Conservation (phyloP, 2,113 vertebrate genomes). For the Scolopax mira region DNA sequence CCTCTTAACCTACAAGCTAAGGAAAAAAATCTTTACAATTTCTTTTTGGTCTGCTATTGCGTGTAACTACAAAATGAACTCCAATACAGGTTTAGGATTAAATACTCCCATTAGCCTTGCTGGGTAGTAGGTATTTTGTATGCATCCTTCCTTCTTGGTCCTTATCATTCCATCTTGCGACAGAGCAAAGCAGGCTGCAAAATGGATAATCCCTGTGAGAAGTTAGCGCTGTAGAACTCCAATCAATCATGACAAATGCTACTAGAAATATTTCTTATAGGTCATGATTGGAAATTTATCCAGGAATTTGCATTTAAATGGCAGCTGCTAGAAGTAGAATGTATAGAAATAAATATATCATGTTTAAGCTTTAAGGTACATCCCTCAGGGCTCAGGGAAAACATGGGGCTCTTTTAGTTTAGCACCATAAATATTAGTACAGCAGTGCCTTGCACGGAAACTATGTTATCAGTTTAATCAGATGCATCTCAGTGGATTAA, state of each 20-base stretch:
- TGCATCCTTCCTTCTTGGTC: not conserved
- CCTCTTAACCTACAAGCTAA: not conserved
- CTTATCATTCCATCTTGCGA: slow-evolving; percentile 36
- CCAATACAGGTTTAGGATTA: not conserved
- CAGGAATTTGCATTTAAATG: slow-evolving; percentile 69
- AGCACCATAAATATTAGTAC: slow-evolving; percentile 55
- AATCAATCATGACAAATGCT: slow-evolving; percentile 54
- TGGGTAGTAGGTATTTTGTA: not conserved
- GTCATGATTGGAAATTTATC: slow-evolving; percentile 62
- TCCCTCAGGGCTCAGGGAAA: slow-evolving; percentile 8
- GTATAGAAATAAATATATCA: not conserved
- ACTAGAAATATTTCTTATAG: slow-evolving; percentile 57
- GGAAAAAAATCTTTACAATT: not conserved
- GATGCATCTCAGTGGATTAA: not conserved
- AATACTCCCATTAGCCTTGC: not conserved
- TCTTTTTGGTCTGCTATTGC: not conserved
- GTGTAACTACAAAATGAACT: slow-evolving; percentile 8
- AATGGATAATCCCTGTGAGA: slow-evolving; percentile 40
- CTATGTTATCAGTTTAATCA: slow-evolving; percentile 35
- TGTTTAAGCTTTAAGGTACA: slow-evolving; percentile 19
- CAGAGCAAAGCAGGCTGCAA: slow-evolving; percentile 19
- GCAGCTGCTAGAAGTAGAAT: slow-evolving; percentile 33
- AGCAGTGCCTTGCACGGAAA: slow-evolving; percentile 47
- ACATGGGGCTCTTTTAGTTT: not conserved
- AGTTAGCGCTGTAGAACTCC: slow-evolving; percentile 1